Evolutionary conservation across 2,888 invertebrate genomes (phyloP), one percentile per base, ranked within the genome.

Genomic region (Beris chalybata): DNA sequence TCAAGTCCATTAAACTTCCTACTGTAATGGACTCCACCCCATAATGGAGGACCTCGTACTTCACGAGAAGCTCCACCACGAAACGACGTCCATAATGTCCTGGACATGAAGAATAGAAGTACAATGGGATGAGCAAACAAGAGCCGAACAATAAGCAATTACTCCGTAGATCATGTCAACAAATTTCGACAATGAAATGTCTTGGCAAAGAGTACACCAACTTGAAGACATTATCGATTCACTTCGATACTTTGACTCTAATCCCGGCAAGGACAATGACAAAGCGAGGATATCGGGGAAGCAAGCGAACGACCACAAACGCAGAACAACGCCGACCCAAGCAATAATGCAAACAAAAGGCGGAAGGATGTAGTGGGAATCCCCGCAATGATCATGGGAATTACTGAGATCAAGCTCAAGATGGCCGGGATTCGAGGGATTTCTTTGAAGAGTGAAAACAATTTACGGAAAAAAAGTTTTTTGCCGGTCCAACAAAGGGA

Each of bases 141-240:
- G 38, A 61, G 50, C 52, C 38, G 61, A 61, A 61, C 61, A 61
- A 61, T 61, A 61, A 61, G 61, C 61, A 61, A 61, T 61, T 61
- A 61, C 61, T 61, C 22, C 12, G 15, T 22, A 52, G 61, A 50
- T 61, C 61, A 61, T 61, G 61, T 61, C 61, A 61, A 61, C 61
- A 61, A 61, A 61, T 61, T 38, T 50, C 38, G 15, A 50, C 48
- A 48, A 59, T 59, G 59, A 59, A 59, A 59, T 50, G 59, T 59
- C 61, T 38, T 52, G 50, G 31, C 52, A 50, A 61, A 61, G 50
- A 50, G 50, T 38, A 50, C 50, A 61, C 32, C 22, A 30, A 50
- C 52, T 50, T 22, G 15, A 30, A 52, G 52, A 22, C 61, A 38
- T 9, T 38, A 61, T 61, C 52, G 61, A 61, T 61, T 61, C 38